Conservation (phyloP, 53 echinoderm and acorn worm species). For the Mesocentrotus franciscanus region DNA sequence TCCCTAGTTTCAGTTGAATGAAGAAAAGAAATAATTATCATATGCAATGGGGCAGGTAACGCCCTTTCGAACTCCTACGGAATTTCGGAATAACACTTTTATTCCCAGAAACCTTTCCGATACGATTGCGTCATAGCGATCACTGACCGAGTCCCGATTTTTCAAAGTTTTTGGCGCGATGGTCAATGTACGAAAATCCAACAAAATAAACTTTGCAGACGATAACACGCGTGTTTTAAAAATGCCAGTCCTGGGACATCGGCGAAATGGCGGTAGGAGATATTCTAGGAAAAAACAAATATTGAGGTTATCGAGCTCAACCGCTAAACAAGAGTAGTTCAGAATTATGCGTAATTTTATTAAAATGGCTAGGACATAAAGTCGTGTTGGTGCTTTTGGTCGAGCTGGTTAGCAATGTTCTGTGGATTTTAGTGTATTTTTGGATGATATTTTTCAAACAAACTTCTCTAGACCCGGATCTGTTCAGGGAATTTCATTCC, state of each 20-base stretch:
- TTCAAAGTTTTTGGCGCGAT: conserved; percentile 33
- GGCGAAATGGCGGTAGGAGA: background rate
- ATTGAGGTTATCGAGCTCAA: background rate
- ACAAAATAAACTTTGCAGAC: conserved; percentile 15
- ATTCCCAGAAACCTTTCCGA: conserved; percentile 22
- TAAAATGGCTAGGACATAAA: background rate
- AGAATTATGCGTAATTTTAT: background rate
- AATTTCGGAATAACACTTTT: background rate
- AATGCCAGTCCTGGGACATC: background rate
- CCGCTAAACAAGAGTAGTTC: background rate
- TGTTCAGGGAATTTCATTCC: conserved; percentile 13
- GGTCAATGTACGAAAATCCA: background rate
- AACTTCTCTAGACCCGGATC: conserved; percentile 23
- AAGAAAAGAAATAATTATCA: background rate
- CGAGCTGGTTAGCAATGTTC: conserved; percentile 22
- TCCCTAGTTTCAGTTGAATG: background rate
- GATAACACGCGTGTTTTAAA: background rate
- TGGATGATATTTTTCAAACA: conserved; percentile 25
- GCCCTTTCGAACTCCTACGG: conserved; percentile 24
- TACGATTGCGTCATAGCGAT: conserved; percentile 29
- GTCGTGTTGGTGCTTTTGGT: background rate
- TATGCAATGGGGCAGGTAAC: background rate
- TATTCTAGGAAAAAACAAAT: background rate
- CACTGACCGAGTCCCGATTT: background rate
- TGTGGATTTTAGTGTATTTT: background rate